These are phyloP conservation scores for Idaea dimidiata DNA, from an alignment of 2,888 invertebrate genomes.

Conservation along the genomic window DNA sequence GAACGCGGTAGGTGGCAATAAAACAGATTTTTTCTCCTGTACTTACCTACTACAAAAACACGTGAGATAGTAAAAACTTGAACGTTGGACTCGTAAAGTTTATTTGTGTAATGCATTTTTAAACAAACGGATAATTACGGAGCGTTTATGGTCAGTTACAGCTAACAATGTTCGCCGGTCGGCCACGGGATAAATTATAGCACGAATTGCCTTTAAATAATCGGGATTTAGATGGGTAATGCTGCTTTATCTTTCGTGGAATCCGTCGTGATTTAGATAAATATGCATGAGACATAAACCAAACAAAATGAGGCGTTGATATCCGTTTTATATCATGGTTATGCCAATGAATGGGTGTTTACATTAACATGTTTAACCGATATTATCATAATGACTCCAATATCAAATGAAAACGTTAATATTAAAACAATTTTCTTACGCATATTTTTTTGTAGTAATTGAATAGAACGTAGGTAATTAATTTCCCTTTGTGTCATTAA, in stretches of 20 bases:
- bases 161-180: conserved; percentile 40
- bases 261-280: conserved; percentile 28
- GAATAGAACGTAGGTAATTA: conserved; percentile 6
- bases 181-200: conserved; percentile 53
- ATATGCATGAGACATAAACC: conserved; percentile 19
- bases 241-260: conserved; percentile 30
- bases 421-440: neutral
- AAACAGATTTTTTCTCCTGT: conserved; percentile 50
- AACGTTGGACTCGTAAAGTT: conserved; percentile 74
- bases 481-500: conserved; percentile 21
- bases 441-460: neutral
- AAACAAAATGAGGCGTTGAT: conserved; percentile 12
- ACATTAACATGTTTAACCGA: neutral
- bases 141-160: conserved; percentile 61
- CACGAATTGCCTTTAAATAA: conserved; percentile 50
- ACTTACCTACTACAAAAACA: conserved; percentile 68
- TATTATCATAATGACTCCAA: neutral
- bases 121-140: conserved; percentile 75
- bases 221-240: conserved; percentile 40
- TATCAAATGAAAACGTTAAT: neutral
- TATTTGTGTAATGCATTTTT: conserved; percentile 76
- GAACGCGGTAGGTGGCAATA: conserved; percentile 52
- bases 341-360: conserved; percentile 1
- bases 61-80: conserved; percentile 76
- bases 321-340: conserved; percentile 3